phyloP scores from a whole-genome alignment of 2,797 vertebrate species.

The Synanceia verrucosa region DNA sequence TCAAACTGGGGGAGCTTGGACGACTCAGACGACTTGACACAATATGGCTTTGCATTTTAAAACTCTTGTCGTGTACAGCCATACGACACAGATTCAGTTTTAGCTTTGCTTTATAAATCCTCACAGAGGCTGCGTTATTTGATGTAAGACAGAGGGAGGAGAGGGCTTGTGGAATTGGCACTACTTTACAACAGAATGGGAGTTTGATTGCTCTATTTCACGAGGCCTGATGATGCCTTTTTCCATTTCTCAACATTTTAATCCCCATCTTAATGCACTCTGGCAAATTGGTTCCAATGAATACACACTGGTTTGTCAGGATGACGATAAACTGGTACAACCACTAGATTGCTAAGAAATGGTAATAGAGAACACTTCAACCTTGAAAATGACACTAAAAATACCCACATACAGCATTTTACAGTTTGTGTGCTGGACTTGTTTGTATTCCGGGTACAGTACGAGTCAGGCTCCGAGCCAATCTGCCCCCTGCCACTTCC shows the following conservation, averaged over 20 bases:
- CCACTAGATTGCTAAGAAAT: conserved; percentile 55
- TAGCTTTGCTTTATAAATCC: conserved; percentile 24
- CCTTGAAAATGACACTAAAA: conserved; percentile 63
- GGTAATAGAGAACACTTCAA: conserved; percentile 62
- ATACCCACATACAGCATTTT: conserved; percentile 54
- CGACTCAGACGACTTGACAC: conserved; percentile 40
- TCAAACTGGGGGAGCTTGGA: conserved; percentile 43
- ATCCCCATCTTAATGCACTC: conserved; percentile 69
- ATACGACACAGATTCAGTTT: background rate
- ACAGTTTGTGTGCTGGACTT: conserved; percentile 44
- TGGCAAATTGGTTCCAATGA: conserved; percentile 69
- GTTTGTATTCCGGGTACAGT: conserved; percentile 73
- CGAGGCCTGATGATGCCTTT: conserved; percentile 53
- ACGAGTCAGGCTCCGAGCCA: conserved; percentile 62
- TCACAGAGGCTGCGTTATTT: conserved; percentile 15
- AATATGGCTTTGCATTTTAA: conserved; percentile 35
- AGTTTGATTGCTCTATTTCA: conserved; percentile 71
- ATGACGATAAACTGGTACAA: conserved; percentile 55
- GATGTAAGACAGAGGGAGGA: conserved; percentile 47
- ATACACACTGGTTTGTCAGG: conserved; percentile 51
- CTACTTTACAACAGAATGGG: conserved; percentile 57
- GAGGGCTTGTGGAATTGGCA: conserved; percentile 39
- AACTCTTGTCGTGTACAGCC: conserved; percentile 4
- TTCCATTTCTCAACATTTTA: conserved; percentile 69
- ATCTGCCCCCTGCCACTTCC: conserved; percentile 73